Percentiles rank a stretch among this genome's conserved stretches.
Conservation (phyloP, 2,888 invertebrate species). For the Tipula unca region DNA sequence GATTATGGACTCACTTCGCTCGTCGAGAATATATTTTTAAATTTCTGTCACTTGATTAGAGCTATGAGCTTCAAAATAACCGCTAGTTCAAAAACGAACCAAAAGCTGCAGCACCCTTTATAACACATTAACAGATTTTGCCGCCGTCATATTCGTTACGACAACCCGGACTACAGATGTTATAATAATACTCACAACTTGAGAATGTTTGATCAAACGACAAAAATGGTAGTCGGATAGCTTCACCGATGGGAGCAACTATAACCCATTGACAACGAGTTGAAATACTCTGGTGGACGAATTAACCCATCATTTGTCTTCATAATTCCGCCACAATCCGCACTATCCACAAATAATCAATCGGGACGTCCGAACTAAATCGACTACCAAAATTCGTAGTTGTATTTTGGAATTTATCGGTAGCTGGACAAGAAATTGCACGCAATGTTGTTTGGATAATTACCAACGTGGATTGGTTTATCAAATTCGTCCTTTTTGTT, state of each 20-base stretch:
- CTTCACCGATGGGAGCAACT: slow-evolving; percentile 55
- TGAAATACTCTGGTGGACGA: slow-evolving; percentile 48
- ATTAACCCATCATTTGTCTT: slow-evolving; percentile 54
- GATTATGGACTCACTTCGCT: too few species aligned
- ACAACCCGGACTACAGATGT: slow-evolving; percentile 68
- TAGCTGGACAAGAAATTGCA: slow-evolving; percentile 74
- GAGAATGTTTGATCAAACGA: slow-evolving; percentile 56
- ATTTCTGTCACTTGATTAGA: too few species aligned
- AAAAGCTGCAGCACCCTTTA: too few species aligned
- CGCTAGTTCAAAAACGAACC: too few species aligned
- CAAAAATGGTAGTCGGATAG: slow-evolving; percentile 65
- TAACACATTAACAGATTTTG: slow-evolving; percentile 72
- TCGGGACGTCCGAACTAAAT: slow-evolving; percentile 53
- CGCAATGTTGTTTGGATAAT: slow-evolving; percentile 46
- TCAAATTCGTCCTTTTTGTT: slow-evolving; percentile 52
- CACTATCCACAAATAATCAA: slow-evolving; percentile 28
- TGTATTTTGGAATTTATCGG: slow-evolving; percentile 53
- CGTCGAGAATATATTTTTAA: too few species aligned
- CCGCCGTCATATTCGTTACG: slow-evolving; percentile 61
- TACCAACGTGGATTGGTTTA: slow-evolving; percentile 51
- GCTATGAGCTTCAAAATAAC: too few species aligned
- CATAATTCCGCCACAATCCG: slow-evolving; percentile 66
- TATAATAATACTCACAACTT: slow-evolving; percentile 56
- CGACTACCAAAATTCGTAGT: slow-evolving; percentile 56
- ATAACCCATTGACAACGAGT: slow-evolving; percentile 67